Percentiles rank a stretch among this genome's conserved stretches.
Conservation (phyloP, 2,113 vertebrate genomes). For the Caranx melampygus region DNA sequence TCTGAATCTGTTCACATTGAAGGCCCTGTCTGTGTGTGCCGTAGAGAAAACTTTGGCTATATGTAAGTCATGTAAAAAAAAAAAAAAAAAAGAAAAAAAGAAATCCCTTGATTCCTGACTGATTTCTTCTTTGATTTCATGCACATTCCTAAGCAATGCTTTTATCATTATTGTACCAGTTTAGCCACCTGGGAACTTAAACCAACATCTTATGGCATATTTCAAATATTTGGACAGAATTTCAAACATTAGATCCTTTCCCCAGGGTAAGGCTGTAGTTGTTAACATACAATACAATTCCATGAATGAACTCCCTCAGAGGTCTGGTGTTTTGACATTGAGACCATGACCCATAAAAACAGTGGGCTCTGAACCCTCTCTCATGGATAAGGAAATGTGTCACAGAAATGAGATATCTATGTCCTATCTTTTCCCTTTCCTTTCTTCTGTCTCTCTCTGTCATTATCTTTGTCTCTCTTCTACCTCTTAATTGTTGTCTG, state of each 20-base stretch:
- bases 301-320: constrained; percentile 57
- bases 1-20: constrained; percentile 51
- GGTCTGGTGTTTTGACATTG: constrained; percentile 72
- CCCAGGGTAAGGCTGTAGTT: constrained; percentile 21
- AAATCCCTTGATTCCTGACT: neutral
- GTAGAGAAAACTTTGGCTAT: constrained; percentile 35
- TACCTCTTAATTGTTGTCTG: constrained; percentile 74
- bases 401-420: constrained; percentile 72
- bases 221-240: constrained; percentile 13
- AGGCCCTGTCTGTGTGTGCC: constrained; percentile 46
- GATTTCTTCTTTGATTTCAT: constrained; percentile 8
- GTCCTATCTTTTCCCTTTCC: constrained; percentile 55
- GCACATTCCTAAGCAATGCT: neutral
- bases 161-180: neutral
- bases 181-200: constrained; percentile 10
- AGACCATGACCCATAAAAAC: constrained; percentile 73
- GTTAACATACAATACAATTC: constrained; percentile 58
- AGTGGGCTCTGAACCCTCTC: constrained; percentile 67
- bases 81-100: constrained; percentile 14
- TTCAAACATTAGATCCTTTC: constrained; percentile 15
- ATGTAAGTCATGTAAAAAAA: constrained; percentile 30
- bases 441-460: constrained; percentile 64
- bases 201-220: neutral
- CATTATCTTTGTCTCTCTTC: constrained; percentile 58
- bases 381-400: constrained; percentile 82